Percentiles rank a stretch among this genome's conserved stretches.
phyloP scores from a whole-genome alignment of 2,888 invertebrate species.

The Drosophila maculinotata region DNA sequence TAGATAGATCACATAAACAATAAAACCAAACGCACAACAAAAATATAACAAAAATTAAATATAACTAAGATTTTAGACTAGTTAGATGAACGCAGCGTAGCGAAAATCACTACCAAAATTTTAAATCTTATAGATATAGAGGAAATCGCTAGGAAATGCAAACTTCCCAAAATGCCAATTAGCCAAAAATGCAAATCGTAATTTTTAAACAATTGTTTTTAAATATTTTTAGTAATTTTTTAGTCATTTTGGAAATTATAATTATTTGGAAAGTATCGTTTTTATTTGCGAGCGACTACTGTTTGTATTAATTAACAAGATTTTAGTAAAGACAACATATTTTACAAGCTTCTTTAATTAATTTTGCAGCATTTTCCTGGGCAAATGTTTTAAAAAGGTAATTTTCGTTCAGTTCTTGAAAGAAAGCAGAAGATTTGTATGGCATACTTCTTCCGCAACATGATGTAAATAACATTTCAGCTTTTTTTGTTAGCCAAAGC shows the following conservation, averaged over 20 bases:
- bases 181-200: neutral
- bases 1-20: constrained; percentile 33
- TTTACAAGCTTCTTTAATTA: constrained; percentile 7
- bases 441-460: constrained; percentile 10
- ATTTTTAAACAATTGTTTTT: neutral
- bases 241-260: no score
- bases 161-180: neutral
- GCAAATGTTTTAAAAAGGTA: neutral
- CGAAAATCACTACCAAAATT: constrained; percentile 16
- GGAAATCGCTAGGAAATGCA: neutral
- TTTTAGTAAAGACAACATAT: constrained; percentile 34
- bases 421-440: neutral
- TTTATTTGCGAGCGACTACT: neutral
- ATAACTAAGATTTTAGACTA: constrained; percentile 18
- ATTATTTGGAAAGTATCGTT: no score
- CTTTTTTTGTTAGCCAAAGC: constrained; percentile 28
- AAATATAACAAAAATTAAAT: constrained; percentile 33
- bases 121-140: constrained; percentile 4
- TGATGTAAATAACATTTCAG: constrained; percentile 11
- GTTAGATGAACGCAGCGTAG: constrained; percentile 58
- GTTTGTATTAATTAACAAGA: constrained; percentile 8
- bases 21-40: constrained; percentile 36
- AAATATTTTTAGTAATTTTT: no score
- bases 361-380: neutral
- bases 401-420: constrained; percentile 2